Conservation (phyloP, 2,888 invertebrate species). For the Peribatodes rhomboidaria region DNA sequence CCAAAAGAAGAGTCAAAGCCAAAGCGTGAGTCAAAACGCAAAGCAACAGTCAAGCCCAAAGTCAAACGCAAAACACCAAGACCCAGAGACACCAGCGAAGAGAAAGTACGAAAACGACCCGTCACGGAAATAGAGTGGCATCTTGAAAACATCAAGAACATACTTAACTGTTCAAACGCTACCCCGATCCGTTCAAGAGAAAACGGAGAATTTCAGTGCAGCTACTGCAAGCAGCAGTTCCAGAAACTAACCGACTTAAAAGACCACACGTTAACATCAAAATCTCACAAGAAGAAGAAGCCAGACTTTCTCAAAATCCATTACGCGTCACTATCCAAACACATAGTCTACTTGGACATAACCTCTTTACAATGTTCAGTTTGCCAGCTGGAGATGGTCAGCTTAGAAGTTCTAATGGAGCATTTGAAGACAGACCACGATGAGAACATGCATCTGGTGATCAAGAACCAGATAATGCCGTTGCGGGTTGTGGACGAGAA, state of each 20-base stretch:
- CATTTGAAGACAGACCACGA: slow-evolving; percentile 65
- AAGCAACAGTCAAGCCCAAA: slow-evolving; percentile 12
- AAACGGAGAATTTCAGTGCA: slow-evolving; percentile 64
- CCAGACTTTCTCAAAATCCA: slow-evolving; percentile 61
- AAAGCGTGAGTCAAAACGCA: slow-evolving; percentile 21
- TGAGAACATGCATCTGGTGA: slow-evolving; percentile 63
- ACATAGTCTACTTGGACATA: slow-evolving; percentile 70
- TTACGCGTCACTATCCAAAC: slow-evolving; percentile 58
- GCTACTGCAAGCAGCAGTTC: slow-evolving; percentile 70
- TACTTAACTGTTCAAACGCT: slow-evolving; percentile 67
- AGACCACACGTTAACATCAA: slow-evolving; percentile 56
- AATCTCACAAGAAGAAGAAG: slow-evolving; percentile 46
- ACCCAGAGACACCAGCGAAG: slow-evolving; percentile 24
- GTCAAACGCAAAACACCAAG: slow-evolving; percentile 28
- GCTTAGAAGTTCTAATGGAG: slow-evolving; percentile 62
- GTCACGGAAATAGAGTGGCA: slow-evolving; percentile 69
- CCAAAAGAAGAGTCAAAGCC: slow-evolving; percentile 23
- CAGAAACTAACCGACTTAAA: slow-evolving; percentile 63
- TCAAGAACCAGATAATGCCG: slow-evolving; percentile 71
- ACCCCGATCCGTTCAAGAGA: slow-evolving; percentile 67
- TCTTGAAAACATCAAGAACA: slow-evolving; percentile 65
- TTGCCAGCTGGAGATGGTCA: slow-evolving; percentile 56
- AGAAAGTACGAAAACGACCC: slow-evolving; percentile 44
- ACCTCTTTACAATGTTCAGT: slow-evolving; percentile 63
- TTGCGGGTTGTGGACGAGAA: slow-evolving; percentile 54